A percentile compares a stretch with the other conserved stretches of the same genome.
These are phyloP conservation scores for Samia ricini DNA, from an alignment of 1,140 invertebrate genomes.

Conservation along the genomic window DNA sequence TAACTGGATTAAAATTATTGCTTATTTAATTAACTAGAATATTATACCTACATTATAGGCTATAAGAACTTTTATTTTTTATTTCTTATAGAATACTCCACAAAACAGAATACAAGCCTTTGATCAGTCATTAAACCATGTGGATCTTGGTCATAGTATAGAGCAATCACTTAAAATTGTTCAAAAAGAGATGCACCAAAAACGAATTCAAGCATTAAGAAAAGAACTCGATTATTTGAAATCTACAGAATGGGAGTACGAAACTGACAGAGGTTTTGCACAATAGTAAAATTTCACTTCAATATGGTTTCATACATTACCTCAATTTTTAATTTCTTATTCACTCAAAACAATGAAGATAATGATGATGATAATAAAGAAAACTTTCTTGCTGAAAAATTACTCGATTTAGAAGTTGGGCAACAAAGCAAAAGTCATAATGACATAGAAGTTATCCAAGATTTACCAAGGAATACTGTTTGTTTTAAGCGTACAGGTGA, in stretches of 20 bases:
- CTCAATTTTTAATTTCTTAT: conserved; percentile 48
- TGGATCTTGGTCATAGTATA: conserved; percentile 48
- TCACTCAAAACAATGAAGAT: conserved; percentile 30
- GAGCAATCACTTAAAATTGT: conserved; percentile 58
- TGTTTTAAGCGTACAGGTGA: conserved; percentile 62
- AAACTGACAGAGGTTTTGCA: conserved; percentile 71
- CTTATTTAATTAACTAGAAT: neutral
- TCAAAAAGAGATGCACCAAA: conserved; percentile 76
- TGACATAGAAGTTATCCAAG: conserved; percentile 11
- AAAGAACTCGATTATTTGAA: conserved; percentile 84
- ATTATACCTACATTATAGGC: neutral
- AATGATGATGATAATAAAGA: conserved; percentile 49
- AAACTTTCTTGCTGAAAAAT: conserved; percentile 56
- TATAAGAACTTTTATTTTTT: neutral
- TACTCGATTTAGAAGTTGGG: conserved; percentile 49
- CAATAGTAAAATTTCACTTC: conserved; percentile 33
- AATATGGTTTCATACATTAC: conserved; percentile 56
- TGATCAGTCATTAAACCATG: conserved; percentile 58
- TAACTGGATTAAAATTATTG: neutral
- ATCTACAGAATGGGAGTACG: conserved; percentile 84
- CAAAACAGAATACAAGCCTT: conserved; percentile 55
- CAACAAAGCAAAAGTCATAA: conserved; percentile 32
- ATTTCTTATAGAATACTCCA: conserved; percentile 43
- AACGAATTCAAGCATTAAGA: conserved; percentile 80
- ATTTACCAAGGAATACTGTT: conserved; percentile 31